These are phyloP conservation scores for Strigamia maritima DNA, from an alignment of 2,888 invertebrate species.

Conservation along the genomic window DNA sequence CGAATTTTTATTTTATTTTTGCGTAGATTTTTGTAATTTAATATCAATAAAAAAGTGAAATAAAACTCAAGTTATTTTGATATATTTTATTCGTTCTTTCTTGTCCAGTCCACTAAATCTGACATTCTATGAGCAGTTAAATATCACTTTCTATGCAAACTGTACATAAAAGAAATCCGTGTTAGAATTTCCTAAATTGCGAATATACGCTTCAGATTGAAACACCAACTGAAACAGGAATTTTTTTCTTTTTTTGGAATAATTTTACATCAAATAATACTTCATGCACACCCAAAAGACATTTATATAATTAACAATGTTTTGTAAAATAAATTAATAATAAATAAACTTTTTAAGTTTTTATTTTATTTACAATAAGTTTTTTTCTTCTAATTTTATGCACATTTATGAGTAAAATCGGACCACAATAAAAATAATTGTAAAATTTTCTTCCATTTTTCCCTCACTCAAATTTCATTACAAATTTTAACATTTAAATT, in stretches of 20 bases:
- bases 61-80: not conserved
- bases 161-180: conserved; percentile 14
- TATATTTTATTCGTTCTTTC: conserved; percentile 22
- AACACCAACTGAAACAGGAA: not conserved
- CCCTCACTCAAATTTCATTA: too few relatives aligned
- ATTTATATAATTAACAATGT: not conserved
- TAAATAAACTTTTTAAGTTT: not conserved
- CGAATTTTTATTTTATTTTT: too few relatives aligned
- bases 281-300: conserved; percentile 24
- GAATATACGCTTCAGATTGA: not conserved
- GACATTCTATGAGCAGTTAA: conserved; percentile 25
- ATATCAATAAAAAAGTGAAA: too few relatives aligned
- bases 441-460: not conserved
- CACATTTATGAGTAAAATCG: not conserved
- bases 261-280: conserved; percentile 9
- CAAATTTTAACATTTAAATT: too few relatives aligned
- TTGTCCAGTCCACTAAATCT: conserved; percentile 16
- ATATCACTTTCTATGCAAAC: conserved; percentile 22
- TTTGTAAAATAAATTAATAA: not conserved
- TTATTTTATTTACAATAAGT: conserved; percentile 4
- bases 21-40: too few relatives aligned
- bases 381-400: not conserved
- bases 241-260: not conserved
- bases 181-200: conserved; percentile 21
- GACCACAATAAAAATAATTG: not conserved